These are phyloP conservation scores for Porites rus DNA, from an alignment of 92 coral and sea anemone species.

Conservation along the genomic window DNA sequence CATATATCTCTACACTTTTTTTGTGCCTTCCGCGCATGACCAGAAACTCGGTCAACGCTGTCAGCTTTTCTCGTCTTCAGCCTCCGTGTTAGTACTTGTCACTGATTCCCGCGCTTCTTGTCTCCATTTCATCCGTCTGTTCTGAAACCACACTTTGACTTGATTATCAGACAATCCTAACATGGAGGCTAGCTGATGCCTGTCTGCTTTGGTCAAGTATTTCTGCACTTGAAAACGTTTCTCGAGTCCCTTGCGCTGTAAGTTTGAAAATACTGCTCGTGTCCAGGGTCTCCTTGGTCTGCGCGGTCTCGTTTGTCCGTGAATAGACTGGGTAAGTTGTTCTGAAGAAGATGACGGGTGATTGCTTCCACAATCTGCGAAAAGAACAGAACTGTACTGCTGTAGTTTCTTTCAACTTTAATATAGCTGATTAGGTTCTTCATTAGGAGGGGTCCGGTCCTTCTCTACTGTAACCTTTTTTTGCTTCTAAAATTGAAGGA, in stretches of 20 bases:
- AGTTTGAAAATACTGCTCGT: conserved; percentile 95
- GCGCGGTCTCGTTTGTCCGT: conserved; percentile 81
- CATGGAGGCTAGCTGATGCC: conserved; percentile 98
- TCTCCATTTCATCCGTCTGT: conserved; percentile 98
- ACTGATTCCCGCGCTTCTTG: conserved; percentile 94
- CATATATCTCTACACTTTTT: too few species aligned
- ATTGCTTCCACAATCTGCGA: conserved; percentile 36
- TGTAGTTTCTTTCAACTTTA: too few species aligned
- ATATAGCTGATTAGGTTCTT: too few species aligned
- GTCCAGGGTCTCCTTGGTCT: conserved; percentile 98
- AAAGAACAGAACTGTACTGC: conserved; percentile 22
- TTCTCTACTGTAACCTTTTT: too few species aligned
- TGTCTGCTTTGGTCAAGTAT: conserved; percentile 93
- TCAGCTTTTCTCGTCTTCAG: conserved; percentile 47
- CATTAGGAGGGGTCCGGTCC: too few species aligned
- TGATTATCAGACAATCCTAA: conserved; percentile 97
- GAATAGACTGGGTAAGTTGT: conserved; percentile 58
- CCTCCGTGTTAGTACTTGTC: conserved; percentile 78
- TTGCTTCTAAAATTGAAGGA: too few species aligned
- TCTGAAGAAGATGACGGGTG: conserved; percentile 52
- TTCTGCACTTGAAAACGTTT: conserved; percentile 96
- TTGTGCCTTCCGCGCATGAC: too few species aligned
- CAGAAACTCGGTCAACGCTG: neutral
- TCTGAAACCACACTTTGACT: conserved; percentile 98
- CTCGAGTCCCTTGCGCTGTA: conserved; percentile 96